phyloP scores from a whole-genome alignment of 2,888 invertebrate species.

The Oxystoma pomonae region DNA sequence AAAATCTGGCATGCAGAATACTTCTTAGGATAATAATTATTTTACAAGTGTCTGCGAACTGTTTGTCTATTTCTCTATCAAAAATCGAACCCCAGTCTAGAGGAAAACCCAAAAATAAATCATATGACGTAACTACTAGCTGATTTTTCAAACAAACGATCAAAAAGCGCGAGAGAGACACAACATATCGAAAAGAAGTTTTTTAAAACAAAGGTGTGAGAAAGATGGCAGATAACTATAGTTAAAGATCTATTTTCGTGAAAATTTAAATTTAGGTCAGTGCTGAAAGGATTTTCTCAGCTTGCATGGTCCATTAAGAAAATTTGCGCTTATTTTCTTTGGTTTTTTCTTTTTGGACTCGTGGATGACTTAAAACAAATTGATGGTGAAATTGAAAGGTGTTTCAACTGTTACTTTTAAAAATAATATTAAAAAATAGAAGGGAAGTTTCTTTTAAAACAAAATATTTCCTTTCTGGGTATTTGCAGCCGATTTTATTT shows the following conservation, averaged over 20 bases:
- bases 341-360: neutral
- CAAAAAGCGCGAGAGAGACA: neutral
- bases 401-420: too few species aligned
- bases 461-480: too few species aligned
- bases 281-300: neutral
- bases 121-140: neutral
- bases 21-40: too few species aligned
- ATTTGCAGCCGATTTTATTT: too few species aligned
- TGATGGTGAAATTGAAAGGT: too few species aligned
- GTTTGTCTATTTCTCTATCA: too few species aligned
- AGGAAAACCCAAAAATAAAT: neutral
- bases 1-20: too few species aligned
- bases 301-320: neutral
- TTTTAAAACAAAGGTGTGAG: neutral
- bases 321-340: neutral
- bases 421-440: too few species aligned
- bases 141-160: neutral
- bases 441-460: too few species aligned
- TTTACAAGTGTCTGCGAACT: too few species aligned
- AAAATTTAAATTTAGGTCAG: neutral
- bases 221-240: neutral
- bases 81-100: too few species aligned
- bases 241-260: neutral
- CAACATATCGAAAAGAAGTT: neutral
- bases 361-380: neutral